Conservation (phyloP, 1,140 invertebrate genomes). For the Drosophila fuyamai region DNA sequence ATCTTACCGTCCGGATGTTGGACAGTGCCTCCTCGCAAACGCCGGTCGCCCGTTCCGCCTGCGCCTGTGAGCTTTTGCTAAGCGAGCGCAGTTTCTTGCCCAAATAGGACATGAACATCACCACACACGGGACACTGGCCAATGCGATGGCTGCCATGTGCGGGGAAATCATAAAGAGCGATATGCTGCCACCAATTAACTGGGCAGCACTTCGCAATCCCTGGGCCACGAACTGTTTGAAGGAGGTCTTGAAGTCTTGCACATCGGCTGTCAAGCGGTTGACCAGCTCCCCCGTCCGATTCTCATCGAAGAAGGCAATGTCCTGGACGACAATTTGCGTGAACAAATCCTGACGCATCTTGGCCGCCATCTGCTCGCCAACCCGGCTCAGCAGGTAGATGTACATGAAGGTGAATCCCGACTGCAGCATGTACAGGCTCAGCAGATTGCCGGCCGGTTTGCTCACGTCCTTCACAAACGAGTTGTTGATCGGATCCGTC, state of each 20-base stretch:
- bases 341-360: constrained; percentile 93
- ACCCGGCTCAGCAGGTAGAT: constrained; percentile 94
- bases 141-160: constrained; percentile 93
- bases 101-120: constrained; percentile 86
- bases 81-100: constrained; percentile 69
- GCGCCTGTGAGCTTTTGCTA: constrained; percentile 76
- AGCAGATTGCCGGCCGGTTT: constrained; percentile 89
- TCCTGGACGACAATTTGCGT: constrained; percentile 94
- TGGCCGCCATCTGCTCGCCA: constrained; percentile 93
- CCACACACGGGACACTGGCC: constrained; percentile 94
- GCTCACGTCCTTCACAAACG: constrained; percentile 88
- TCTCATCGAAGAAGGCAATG: constrained; percentile 95
- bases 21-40: constrained; percentile 96
- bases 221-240: constrained; percentile 96
- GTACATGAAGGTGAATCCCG: constrained; percentile 94
- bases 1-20: constrained; percentile 95
- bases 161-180: constrained; percentile 90
- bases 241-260: constrained; percentile 98
- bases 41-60: constrained; percentile 93
- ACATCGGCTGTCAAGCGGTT: constrained; percentile 96
- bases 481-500: constrained; percentile 66
- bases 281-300: constrained; percentile 95
- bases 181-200: constrained; percentile 86
- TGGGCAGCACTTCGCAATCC: constrained; percentile 94
- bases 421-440: constrained; percentile 90